phyloP scores from a whole-genome alignment of 2,113 vertebrate species.

The Nothobranchius kuhntae region DNA sequence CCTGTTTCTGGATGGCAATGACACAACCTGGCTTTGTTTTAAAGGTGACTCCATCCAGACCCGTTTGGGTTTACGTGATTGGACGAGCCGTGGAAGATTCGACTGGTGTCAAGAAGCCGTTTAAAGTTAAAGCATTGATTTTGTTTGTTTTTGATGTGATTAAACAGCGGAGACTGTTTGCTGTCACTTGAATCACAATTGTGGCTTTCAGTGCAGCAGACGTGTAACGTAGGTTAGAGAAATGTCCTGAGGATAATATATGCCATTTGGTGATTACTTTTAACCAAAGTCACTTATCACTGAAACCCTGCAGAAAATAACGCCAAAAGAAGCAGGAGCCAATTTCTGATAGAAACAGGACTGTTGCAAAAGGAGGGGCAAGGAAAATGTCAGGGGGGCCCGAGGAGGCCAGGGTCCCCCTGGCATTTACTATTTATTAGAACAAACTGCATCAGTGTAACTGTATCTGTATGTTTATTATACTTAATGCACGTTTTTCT shows the following conservation, averaged over 20 bases:
- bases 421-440: too few species aligned
- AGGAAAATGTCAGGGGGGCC: too few species aligned
- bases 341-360: too few species aligned
- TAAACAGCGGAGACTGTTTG: conserved; percentile 38
- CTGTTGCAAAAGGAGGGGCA: too few species aligned
- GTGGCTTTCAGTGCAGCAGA: conserved; percentile 18
- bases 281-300: conserved; percentile 23
- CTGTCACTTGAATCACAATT: conserved; percentile 51
- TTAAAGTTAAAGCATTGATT: conserved; percentile 63
- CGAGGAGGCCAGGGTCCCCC: too few species aligned
- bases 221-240: conserved; percentile 31
- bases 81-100: conserved; percentile 41
- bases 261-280: conserved; percentile 57
- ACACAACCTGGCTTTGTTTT: conserved; percentile 59
- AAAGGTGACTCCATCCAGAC: conserved; percentile 66
- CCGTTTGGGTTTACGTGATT: conserved; percentile 42
- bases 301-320: conserved; percentile 45
- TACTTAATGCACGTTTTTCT: too few species aligned
- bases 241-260: conserved; percentile 53
- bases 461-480: too few species aligned
- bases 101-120: conserved; percentile 56
- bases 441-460: too few species aligned
- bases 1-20: conserved; percentile 49
- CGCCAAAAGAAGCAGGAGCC: too few species aligned
- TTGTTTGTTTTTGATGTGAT: conserved; percentile 56